These are phyloP conservation scores for Microplitis mediator DNA, from an alignment of 1,140 invertebrate genomes.

Conservation along the genomic window DNA sequence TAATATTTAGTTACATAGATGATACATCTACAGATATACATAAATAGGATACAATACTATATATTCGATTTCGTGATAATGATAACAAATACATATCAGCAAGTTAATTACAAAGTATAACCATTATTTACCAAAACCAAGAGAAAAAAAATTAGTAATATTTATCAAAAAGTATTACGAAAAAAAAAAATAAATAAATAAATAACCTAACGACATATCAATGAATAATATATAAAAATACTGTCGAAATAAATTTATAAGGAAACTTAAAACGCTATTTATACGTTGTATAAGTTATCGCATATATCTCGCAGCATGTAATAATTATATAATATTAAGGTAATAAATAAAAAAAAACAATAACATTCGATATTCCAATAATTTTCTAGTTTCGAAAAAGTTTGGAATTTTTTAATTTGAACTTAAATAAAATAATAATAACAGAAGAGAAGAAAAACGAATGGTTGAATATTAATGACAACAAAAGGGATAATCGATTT, in stretches of 20 bases:
- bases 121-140: neutral
- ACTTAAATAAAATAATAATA: no score
- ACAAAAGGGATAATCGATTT: no score
- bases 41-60: neutral
- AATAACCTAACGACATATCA: conserved; percentile 14
- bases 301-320: no score
- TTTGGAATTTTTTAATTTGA: no score
- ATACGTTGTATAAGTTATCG: neutral
- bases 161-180: neutral
- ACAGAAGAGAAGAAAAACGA: no score
- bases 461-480: no score
- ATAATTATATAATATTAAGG: no score
- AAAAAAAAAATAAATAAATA: neutral
- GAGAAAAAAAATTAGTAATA: neutral
- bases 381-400: no score
- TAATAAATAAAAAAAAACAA: no score
- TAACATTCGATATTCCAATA: no score
- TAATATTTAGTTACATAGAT: neutral
- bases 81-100: conserved; percentile 19
- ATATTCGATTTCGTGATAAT: conserved; percentile 25
- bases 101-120: neutral
- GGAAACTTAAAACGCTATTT: neutral
- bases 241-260: neutral
- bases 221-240: conserved; percentile 7
- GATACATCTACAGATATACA: no score